These are phyloP conservation scores for Acanthaster planci DNA, from an alignment of 35 echinoderm and acorn worm species.

Conservation along the genomic window DNA sequence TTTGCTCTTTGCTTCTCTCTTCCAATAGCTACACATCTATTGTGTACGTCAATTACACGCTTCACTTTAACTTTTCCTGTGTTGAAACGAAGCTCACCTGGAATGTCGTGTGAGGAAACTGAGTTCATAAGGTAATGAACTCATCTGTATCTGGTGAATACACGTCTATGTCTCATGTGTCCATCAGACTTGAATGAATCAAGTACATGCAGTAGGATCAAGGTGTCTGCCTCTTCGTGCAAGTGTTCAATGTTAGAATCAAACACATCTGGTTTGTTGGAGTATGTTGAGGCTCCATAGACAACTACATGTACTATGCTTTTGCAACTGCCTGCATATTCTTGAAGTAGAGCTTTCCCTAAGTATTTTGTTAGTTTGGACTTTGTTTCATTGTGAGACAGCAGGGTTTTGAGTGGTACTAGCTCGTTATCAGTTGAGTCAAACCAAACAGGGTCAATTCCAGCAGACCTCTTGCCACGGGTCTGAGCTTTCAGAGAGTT, in stretches of 20 bases:
- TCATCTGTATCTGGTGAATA: constrained; percentile 42
- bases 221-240: constrained; percentile 58
- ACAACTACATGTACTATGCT: constrained; percentile 43
- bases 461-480: constrained; percentile 54
- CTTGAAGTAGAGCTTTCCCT: constrained; percentile 44
- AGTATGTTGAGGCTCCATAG: constrained; percentile 34
- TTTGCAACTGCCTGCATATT: constrained; percentile 51
- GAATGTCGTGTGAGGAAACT: too few species aligned
- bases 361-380: constrained; percentile 56
- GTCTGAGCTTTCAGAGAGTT: constrained; percentile 64
- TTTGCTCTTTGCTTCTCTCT: too few species aligned
- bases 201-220: constrained; percentile 54
- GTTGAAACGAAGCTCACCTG: too few species aligned
- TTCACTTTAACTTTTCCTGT: too few species aligned
- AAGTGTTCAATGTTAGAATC: constrained; percentile 45
- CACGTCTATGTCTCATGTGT: constrained; percentile 37
- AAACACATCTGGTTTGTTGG: constrained; percentile 35
- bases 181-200: constrained; percentile 24
- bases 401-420: constrained; percentile 49
- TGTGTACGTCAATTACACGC: too few species aligned
- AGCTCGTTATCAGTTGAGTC: constrained; percentile 52
- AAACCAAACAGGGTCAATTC: constrained; percentile 38
- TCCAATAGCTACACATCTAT: too few species aligned
- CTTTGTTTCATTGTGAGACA: constrained; percentile 54
- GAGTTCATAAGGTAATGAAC: constrained; percentile 37